phyloP scores from a whole-genome alignment of 2,888 invertebrate genomes.

The Euplagia quadripunctaria region DNA sequence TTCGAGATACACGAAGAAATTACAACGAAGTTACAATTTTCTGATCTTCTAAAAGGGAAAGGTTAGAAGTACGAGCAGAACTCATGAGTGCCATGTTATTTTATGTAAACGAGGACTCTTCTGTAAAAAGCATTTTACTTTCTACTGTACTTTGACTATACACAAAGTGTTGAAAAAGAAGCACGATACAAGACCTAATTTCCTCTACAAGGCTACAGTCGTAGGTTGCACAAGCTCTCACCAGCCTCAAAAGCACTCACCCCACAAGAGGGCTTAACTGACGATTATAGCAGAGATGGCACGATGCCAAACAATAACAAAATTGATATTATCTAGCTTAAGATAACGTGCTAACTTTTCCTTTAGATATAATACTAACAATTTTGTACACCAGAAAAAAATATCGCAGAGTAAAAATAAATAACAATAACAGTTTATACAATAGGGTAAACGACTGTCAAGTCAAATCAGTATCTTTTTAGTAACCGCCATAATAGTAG shows the following conservation, averaged over 20 bases:
- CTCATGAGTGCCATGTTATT: background rate
- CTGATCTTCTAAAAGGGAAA: too few species aligned
- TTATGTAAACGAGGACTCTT: background rate
- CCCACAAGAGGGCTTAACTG: background rate
- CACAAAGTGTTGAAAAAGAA: too few species aligned
- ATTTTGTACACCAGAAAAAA: too few species aligned
- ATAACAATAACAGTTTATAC: too few species aligned
- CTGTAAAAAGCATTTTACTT: background rate
- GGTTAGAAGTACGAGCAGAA: background rate
- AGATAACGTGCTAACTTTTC: background rate
- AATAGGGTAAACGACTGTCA: too few species aligned
- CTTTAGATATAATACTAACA: too few species aligned
- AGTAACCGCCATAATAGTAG: too few species aligned
- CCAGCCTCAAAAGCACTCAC: background rate
- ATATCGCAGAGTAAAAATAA: too few species aligned
- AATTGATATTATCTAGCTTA: background rate
- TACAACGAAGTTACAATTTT: too few species aligned
- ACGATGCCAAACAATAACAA: background rate
- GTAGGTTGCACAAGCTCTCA: background rate
- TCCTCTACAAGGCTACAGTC: background rate
- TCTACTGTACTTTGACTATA: background rate
- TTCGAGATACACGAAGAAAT: too few species aligned
- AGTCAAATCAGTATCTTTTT: too few species aligned
- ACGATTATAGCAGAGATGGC: background rate
- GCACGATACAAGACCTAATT: too few species aligned